Evolutionary conservation across 2,113 vertebrate species (phyloP).

Genomic region (Cygnus atratus): DNA sequence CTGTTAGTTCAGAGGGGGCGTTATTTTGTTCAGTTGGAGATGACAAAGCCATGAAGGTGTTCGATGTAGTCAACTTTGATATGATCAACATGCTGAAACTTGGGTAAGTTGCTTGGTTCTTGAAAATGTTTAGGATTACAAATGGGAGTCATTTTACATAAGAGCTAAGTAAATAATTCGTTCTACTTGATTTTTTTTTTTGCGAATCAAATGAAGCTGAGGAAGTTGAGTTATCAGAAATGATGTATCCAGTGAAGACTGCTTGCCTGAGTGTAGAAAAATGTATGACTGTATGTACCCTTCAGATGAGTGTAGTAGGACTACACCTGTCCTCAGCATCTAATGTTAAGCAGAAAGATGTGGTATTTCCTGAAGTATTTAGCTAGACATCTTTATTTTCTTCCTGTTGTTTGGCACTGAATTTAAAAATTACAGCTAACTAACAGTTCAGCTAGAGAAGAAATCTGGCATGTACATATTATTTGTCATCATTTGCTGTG

Average conservation of each 20-base stretch:
- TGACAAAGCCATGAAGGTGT: conserved; percentile 98
- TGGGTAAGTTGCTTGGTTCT: conserved; percentile 80
- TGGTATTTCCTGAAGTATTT: neutral
- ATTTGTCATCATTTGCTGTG: neutral
- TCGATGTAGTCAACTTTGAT: conserved; percentile 98
- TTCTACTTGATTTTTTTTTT: neutral
- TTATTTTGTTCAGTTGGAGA: conserved; percentile 94
- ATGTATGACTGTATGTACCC: neutral
- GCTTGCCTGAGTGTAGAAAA: neutral
- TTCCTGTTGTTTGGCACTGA: neutral
- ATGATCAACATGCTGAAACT: conserved; percentile 99
- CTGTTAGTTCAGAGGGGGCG: conserved; percentile 91
- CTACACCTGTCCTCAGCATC: neutral
- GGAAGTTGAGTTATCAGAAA: neutral
- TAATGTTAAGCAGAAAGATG: neutral
- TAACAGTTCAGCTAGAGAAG: neutral
- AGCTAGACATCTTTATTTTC: neutral
- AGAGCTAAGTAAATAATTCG: neutral
- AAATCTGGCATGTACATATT: neutral
- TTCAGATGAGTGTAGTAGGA: neutral
- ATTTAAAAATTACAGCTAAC: neutral
- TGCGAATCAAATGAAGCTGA: neutral
- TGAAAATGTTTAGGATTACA: neutral
- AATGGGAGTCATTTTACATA: neutral
- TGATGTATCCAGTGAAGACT: neutral